Percentiles rank a stretch among this genome's conserved stretches.
phyloP scores from a whole-genome alignment of 2,888 invertebrate genomes.

The Heliconius sara region DNA sequence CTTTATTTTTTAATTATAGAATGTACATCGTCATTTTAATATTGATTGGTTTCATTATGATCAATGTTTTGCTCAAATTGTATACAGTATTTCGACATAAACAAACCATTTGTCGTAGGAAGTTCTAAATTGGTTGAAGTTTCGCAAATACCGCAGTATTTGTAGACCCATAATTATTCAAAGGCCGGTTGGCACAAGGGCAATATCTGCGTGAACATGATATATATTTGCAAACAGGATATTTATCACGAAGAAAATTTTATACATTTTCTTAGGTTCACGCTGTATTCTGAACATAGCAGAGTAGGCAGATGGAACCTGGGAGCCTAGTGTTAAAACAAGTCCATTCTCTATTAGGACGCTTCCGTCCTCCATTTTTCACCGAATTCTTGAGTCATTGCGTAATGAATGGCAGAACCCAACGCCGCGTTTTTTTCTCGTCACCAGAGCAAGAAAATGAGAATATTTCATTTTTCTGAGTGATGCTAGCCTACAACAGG shows the following conservation, averaged over 20 bases:
- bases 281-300: neutral
- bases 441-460: no score
- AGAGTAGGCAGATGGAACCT: no score
- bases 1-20: no score
- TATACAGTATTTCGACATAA: conserved; percentile 10
- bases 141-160: conserved; percentile 12
- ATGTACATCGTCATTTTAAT: neutral
- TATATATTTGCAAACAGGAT: neutral
- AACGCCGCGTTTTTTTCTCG: no score
- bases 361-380: no score
- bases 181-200: conserved; percentile 11
- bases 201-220: conserved; percentile 7
- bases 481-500: no score
- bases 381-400: no score
- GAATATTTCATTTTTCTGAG: no score
- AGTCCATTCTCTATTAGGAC: no score
- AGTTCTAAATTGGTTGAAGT: conserved; percentile 16
- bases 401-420: no score
- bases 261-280: neutral
- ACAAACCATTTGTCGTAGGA: conserved; percentile 18
- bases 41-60: neutral
- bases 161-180: conserved; percentile 13
- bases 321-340: no score
- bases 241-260: no score
- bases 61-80: neutral